phyloP scores from a whole-genome alignment of 2,113 vertebrate species.

The Mionectes macconnelli region DNA sequence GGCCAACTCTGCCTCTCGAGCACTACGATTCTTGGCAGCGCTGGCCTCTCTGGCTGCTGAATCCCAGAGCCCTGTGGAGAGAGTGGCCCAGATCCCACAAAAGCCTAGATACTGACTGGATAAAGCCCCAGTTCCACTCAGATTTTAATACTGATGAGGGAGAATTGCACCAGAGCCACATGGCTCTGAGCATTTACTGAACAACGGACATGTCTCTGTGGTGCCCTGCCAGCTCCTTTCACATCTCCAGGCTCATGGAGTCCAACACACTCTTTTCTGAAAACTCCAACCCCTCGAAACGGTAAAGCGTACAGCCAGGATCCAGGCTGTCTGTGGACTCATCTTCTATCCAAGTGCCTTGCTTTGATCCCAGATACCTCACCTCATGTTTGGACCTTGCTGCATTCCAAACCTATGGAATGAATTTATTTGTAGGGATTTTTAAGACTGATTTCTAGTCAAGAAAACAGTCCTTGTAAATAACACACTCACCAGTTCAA shows the following conservation, averaged over 20 bases:
- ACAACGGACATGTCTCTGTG: fast-evolving
- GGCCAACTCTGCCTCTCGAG: neutral
- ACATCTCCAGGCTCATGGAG: neutral
- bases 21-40: neutral
- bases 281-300: fast-evolving
- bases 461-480: neutral
- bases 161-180: neutral
- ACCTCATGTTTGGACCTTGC: neutral
- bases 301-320: neutral
- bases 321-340: neutral
- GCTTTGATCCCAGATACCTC: neutral
- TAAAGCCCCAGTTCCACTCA: neutral
- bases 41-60: neutral
- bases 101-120: neutral
- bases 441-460: neutral
- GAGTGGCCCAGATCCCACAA: neutral
- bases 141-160: neutral
- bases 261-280: neutral
- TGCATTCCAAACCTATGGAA: neutral
- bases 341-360: neutral
- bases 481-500: neutral
- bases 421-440: neutral
- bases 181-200: neutral
- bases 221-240: neutral
- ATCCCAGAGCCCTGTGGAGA: neutral